phyloP scores from a whole-genome alignment of 2,113 vertebrate species.

The Eolophus roseicapilla region DNA sequence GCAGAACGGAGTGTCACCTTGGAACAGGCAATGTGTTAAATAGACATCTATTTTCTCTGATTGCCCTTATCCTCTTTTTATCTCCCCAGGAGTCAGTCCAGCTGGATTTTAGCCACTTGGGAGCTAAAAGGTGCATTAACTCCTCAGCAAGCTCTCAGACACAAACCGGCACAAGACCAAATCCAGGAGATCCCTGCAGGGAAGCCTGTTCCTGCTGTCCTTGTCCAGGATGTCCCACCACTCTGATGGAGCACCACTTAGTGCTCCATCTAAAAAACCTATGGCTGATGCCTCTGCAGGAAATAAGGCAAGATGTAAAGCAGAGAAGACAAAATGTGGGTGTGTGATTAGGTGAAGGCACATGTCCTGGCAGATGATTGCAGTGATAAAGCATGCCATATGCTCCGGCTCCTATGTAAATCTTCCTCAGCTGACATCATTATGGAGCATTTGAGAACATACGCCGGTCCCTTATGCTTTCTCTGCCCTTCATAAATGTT shows the following conservation, averaged over 20 bases:
- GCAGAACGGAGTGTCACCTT: not conserved
- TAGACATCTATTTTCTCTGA: not conserved
- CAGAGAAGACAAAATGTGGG: conserved; percentile 19
- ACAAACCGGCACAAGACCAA: not conserved
- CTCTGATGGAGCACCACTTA: not conserved
- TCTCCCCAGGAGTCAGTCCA: not conserved
- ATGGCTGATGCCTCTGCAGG: not conserved
- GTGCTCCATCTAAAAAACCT: not conserved
- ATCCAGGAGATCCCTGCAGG: not conserved
- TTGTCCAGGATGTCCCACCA: accelerated
- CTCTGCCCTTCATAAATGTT: not conserved
- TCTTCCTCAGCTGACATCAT: conserved; percentile 6
- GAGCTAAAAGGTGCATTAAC: not conserved
- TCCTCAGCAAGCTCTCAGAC: not conserved
- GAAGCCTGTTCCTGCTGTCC: not conserved
- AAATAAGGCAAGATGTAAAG: not conserved
- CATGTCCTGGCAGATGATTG: conserved; percentile 60
- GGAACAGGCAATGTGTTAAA: not conserved
- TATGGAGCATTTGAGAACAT: conserved; percentile 30
- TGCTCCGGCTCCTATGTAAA: conserved; percentile 57
- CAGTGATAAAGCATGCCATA: conserved; percentile 55
- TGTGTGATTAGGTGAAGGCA: conserved; percentile 48
- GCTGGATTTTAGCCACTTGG: not conserved
- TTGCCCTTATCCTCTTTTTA: not conserved
- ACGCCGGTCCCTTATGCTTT: conserved; percentile 17